Evolutionary conservation across 2,888 invertebrate species (phyloP).

Genomic region (Norana najaformis): DNA sequence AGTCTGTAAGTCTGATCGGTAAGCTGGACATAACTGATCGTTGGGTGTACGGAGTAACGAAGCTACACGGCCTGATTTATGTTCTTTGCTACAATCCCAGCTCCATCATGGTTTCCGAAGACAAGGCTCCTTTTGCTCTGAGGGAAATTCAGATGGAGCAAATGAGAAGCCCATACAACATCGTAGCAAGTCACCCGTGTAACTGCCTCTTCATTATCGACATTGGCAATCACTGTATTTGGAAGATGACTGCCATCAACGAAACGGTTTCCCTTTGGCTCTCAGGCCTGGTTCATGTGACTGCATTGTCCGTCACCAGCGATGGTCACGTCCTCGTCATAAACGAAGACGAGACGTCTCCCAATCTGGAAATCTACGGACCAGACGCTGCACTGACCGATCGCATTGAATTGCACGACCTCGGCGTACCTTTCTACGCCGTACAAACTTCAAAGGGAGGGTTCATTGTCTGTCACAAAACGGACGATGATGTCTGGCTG

Average conservation of each 20-base stretch:
- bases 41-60: slow-evolving; percentile 15
- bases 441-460: neutral
- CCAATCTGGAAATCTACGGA: neutral
- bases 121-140: neutral
- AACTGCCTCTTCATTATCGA: slow-evolving; percentile 1
- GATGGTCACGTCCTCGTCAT: neutral
- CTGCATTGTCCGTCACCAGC: neutral
- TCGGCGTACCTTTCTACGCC: neutral
- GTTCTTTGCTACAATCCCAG: slow-evolving; percentile 17
- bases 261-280: neutral
- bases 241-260: neutral
- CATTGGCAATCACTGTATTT: neutral
- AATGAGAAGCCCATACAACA: neutral
- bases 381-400: neutral
- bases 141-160: neutral
- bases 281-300: neutral
- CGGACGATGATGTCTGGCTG: neutral
- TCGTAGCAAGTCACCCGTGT: neutral
- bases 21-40: neutral
- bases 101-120: slow-evolving; percentile 1
- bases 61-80: neutral
- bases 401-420: neutral
- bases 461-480: slow-evolving; percentile 9
- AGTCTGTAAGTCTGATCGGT: neutral
- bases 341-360: neutral